Conservation (phyloP, 2,113 vertebrate genomes). For the Pagrus major region DNA sequence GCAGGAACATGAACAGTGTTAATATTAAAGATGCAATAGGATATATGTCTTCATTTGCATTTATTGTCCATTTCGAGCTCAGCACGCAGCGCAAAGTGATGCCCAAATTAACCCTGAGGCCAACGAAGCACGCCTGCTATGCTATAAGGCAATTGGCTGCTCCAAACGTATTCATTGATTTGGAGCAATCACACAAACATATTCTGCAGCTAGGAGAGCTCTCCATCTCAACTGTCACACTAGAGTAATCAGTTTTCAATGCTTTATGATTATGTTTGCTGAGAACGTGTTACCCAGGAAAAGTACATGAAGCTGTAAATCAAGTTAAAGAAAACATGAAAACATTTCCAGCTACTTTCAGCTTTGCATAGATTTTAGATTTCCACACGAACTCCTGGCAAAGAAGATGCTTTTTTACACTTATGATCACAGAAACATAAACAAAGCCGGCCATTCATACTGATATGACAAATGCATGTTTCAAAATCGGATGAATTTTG, state of each 20-base stretch:
- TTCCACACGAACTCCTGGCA: neutral
- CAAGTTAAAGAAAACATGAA: constrained; percentile 19
- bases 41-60: constrained; percentile 30
- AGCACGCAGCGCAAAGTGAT: neutral
- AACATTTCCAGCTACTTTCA: constrained; percentile 13
- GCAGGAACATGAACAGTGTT: neutral
- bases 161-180: constrained; percentile 57
- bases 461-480: neutral
- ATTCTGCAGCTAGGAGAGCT: constrained; percentile 42
- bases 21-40: neutral
- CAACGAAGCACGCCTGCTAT: constrained; percentile 18
- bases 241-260: constrained; percentile 55
- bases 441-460: neutral
- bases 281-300: constrained; percentile 14
- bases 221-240: constrained; percentile 52
- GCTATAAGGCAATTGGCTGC: constrained; percentile 41
- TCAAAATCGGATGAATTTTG: neutral
- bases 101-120: constrained; percentile 41
- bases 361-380: neutral
- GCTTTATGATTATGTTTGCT: constrained; percentile 52
- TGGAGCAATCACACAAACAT: constrained; percentile 42
- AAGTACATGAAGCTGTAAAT: constrained; percentile 19
- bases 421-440: neutral
- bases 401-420: neutral
- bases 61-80: constrained; percentile 9